Percentiles rank a stretch among this genome's conserved stretches.
Evolutionary conservation across 2,113 vertebrate species (phyloP).

Genomic region (Phalacrocorax brasilianus): DNA sequence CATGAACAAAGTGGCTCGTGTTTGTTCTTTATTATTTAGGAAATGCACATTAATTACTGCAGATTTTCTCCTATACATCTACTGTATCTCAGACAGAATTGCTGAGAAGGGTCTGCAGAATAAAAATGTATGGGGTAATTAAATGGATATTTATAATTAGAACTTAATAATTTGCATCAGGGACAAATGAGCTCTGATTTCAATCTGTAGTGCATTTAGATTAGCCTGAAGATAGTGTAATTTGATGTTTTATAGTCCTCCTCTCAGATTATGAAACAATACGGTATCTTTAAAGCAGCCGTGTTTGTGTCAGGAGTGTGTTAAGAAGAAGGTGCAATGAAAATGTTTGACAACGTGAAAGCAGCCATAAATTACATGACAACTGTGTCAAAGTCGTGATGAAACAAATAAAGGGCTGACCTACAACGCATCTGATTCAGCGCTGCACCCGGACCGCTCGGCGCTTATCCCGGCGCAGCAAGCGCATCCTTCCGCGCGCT

Average conservation of each 20-base stretch:
- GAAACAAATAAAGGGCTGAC: constrained; percentile 84
- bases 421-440: constrained; percentile 74
- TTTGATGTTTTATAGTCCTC: constrained; percentile 79
- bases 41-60: constrained; percentile 76
- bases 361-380: constrained; percentile 82
- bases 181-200: constrained; percentile 84
- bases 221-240: constrained; percentile 77
- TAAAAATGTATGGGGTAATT: constrained; percentile 81
- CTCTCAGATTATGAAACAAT: constrained; percentile 82
- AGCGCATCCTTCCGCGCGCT: constrained; percentile 45
- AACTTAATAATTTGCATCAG: constrained; percentile 86
- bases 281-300: constrained; percentile 65
- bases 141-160: constrained; percentile 87
- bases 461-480: constrained; percentile 36
- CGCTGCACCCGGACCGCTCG: constrained; percentile 41
- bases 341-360: constrained; percentile 82
- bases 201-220: constrained; percentile 81
- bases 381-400: constrained; percentile 83
- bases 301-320: constrained; percentile 68
- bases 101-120: constrained; percentile 76
- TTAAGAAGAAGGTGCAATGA: constrained; percentile 73
- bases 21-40: constrained; percentile 74
- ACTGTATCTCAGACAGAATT: constrained; percentile 68
- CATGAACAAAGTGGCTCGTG: constrained; percentile 67
- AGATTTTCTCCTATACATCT: constrained; percentile 70